Conservation (phyloP, 2,888 invertebrate genomes). For the Kryphioiulus occultus region DNA sequence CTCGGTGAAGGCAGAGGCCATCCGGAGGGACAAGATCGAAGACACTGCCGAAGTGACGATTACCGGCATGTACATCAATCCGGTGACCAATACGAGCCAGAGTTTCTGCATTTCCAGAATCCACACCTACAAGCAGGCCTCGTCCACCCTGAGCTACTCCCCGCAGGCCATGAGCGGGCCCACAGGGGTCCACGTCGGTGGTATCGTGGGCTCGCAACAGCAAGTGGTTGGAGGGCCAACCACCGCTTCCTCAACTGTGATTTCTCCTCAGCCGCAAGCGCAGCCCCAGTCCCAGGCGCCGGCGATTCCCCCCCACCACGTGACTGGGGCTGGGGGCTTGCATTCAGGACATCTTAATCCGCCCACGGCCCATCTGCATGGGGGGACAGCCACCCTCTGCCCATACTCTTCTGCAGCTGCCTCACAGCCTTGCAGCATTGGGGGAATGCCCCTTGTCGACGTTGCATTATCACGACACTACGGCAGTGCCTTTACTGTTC, state of each 20-base stretch:
- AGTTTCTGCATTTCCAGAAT: slow-evolving; percentile 54
- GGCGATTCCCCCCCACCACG: not conserved
- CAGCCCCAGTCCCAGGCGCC: slow-evolving; percentile 45
- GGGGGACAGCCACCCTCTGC: slow-evolving; percentile 49
- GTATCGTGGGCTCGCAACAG: not conserved
- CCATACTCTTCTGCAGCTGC: slow-evolving; percentile 48
- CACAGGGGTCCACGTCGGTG: slow-evolving; percentile 31
- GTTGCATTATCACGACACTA: slow-evolving; percentile 54
- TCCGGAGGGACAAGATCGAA: slow-evolving; percentile 51
- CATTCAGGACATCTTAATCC: slow-evolving; percentile 46
- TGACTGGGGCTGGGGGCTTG: slow-evolving; percentile 47
- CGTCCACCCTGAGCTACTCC: slow-evolving; percentile 49
- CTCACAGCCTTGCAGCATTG: not conserved
- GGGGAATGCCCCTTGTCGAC: slow-evolving; percentile 53
- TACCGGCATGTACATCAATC: slow-evolving; percentile 54
- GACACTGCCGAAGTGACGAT: slow-evolving; percentile 54
- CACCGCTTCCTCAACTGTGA: slow-evolving; percentile 43
- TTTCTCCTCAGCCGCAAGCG: slow-evolving; percentile 46
- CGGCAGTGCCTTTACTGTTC: slow-evolving; percentile 53
- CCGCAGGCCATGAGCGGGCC: slow-evolving; percentile 27
- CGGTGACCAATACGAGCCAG: slow-evolving; percentile 53
- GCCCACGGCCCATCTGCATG: slow-evolving; percentile 50
- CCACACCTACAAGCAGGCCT: slow-evolving; percentile 54
- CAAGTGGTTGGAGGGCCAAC: slow-evolving; percentile 20
- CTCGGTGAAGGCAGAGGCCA: slow-evolving; percentile 48